These are phyloP conservation scores for Conchocele bisecta DNA, from an alignment of 2,888 invertebrate species.

Conservation along the genomic window DNA sequence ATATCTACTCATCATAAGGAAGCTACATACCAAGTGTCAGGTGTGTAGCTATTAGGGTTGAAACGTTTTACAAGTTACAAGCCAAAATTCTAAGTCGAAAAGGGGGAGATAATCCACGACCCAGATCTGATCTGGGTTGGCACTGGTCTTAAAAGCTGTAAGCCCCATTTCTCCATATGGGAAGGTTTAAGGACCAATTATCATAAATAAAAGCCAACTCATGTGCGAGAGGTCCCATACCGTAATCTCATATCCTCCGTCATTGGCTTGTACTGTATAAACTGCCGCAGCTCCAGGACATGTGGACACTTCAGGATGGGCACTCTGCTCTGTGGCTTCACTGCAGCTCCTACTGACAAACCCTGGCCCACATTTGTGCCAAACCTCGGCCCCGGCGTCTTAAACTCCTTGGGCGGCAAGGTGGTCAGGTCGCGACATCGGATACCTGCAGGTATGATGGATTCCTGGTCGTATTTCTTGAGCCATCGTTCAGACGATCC, in stretches of 20 bases:
- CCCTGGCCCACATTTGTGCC: constrained; percentile 80
- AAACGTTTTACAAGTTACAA: no score
- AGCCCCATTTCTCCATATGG: no score
- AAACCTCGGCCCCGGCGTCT: constrained; percentile 78
- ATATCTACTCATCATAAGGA: no score
- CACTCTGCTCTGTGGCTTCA: constrained; percentile 59
- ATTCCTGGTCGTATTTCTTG: constrained; percentile 77
- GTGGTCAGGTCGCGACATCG: constrained; percentile 77
- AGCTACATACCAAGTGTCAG: no score
- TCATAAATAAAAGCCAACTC: neutral
- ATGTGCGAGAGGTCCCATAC: constrained; percentile 67
- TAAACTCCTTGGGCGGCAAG: constrained; percentile 78
- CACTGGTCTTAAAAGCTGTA: no score
- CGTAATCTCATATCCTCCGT: constrained; percentile 65
- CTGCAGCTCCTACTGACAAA: constrained; percentile 74
- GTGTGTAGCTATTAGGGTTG: no score
- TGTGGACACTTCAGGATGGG: constrained; percentile 79
- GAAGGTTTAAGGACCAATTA: no score
- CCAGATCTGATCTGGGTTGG: no score
- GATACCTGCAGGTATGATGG: constrained; percentile 81
- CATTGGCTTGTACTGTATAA: constrained; percentile 81
- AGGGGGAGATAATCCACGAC: no score
- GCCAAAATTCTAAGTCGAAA: no score
- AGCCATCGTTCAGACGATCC: constrained; percentile 79
- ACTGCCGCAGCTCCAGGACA: constrained; percentile 77